These are phyloP conservation scores for Xanthia icteritia DNA, from an alignment of 2,888 invertebrate genomes.

Conservation along the genomic window DNA sequence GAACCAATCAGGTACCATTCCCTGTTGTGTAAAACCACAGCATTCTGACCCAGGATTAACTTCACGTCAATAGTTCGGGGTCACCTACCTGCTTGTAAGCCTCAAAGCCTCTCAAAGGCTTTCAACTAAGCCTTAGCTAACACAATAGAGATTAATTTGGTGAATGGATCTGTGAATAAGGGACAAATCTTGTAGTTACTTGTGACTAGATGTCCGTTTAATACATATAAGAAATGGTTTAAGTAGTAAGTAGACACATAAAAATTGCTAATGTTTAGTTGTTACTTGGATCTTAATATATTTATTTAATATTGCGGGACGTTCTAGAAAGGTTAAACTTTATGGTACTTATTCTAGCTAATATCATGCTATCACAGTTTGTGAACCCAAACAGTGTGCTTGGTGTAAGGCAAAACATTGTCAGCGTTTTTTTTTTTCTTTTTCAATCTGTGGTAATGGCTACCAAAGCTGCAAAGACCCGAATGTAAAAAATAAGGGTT, in stretches of 20 bases:
- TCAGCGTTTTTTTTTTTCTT: neutral
- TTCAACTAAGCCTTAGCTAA: neutral
- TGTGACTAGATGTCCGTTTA: neutral
- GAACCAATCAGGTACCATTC: neutral
- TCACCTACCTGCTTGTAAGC: neutral
- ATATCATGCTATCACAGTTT: neutral
- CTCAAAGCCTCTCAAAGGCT: constrained; percentile 18
- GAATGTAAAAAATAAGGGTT: constrained; percentile 10
- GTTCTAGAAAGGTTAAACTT: neutral
- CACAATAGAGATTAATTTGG: neutral
- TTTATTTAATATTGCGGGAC: no score
- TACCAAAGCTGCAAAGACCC: constrained; percentile 15
- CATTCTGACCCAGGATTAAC: neutral
- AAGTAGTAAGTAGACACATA: no score
- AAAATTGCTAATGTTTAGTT: neutral
- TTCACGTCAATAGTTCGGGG: constrained; percentile 1
- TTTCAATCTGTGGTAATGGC: constrained; percentile 36
- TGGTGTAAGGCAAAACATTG: neutral
- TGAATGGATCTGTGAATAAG: neutral
- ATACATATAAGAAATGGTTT: no score
- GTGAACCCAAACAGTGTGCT: neutral
- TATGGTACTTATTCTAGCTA: neutral
- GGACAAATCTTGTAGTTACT: neutral
- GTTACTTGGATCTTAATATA: neutral
- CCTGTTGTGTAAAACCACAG: constrained; percentile 12